These are phyloP conservation scores for Cyanistes caeruleus DNA, from an alignment of 2,113 vertebrate genomes.

Conservation along the genomic window DNA sequence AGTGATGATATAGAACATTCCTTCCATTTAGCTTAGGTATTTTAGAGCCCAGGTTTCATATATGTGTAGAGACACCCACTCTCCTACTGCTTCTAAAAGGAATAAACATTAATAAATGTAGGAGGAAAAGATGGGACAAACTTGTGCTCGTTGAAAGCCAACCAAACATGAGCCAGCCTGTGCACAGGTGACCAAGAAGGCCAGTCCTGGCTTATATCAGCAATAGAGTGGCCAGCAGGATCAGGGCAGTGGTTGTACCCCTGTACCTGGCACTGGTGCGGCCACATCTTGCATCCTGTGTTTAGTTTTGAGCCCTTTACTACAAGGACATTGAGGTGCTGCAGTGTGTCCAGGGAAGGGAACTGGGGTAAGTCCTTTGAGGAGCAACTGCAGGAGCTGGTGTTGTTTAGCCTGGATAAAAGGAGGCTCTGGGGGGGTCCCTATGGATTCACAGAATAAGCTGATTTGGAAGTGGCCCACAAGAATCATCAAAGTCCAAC, in stretches of 20 bases:
- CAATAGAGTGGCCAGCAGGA: not conserved
- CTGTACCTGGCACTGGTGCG: not conserved
- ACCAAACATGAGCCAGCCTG: not conserved
- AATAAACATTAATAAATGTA: not conserved
- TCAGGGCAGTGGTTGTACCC: not conserved
- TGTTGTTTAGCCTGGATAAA: not conserved
- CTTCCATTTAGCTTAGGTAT: not conserved
- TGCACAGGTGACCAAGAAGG: not conserved
- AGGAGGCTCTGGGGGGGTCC: not conserved
- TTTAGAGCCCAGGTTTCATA: not conserved
- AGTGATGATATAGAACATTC: not conserved
- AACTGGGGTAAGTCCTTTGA: not conserved
- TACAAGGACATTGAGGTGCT: not conserved
- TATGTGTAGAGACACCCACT: not conserved
- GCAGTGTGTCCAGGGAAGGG: not conserved
- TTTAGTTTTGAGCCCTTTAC: not conserved
- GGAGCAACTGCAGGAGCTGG: not conserved
- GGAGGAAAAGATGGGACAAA: not conserved
- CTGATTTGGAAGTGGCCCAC: not conserved
- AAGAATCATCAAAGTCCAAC: not conserved
- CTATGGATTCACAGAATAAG: not conserved
- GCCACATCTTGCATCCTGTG: not conserved
- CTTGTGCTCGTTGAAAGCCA: not conserved
- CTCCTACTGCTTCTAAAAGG: not conserved
- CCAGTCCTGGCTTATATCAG: not conserved